A percentile compares a stretch with the other conserved stretches of the same genome.
Conservation (phyloP, 1,140 invertebrate species). For the Phthorimaea operculella region DNA sequence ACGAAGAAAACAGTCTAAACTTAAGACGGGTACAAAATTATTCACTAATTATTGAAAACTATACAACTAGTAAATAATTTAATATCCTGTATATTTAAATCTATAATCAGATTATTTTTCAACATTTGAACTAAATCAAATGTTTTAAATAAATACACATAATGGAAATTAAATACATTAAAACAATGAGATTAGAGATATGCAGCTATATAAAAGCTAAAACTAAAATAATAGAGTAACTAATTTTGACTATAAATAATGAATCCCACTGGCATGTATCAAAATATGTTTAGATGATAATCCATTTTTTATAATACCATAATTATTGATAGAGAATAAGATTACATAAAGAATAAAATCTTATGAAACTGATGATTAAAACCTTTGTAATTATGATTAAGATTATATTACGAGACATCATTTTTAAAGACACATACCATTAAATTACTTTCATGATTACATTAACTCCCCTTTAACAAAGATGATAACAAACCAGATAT, state of each 20-base stretch:
- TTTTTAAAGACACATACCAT: too few species aligned
- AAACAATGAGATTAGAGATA: conserved; percentile 8
- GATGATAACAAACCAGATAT: conserved; percentile 21
- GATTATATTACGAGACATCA: too few species aligned
- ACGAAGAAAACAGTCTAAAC: background rate
- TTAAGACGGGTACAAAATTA: too few species aligned
- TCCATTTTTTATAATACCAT: background rate
- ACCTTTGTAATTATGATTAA: too few species aligned
- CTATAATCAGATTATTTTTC: conserved; percentile 1
- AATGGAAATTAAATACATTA: conserved; percentile 6
- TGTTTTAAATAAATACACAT: conserved; percentile 4
- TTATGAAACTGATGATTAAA: too few species aligned
- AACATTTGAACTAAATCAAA: background rate
- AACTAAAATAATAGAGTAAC: background rate
- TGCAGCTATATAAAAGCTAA: background rate
- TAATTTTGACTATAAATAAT: conserved; percentile 4
- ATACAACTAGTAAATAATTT: too few species aligned
- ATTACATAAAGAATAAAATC: too few species aligned
- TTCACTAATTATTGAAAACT: too few species aligned
- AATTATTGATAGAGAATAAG: background rate
- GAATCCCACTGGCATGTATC: background rate
- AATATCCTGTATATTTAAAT: background rate
- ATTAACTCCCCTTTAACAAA: too few species aligned
- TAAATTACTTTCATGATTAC: too few species aligned
- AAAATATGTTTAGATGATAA: background rate